phyloP scores from a whole-genome alignment of 1,140 invertebrate genomes.

The Orius insidiosus region DNA sequence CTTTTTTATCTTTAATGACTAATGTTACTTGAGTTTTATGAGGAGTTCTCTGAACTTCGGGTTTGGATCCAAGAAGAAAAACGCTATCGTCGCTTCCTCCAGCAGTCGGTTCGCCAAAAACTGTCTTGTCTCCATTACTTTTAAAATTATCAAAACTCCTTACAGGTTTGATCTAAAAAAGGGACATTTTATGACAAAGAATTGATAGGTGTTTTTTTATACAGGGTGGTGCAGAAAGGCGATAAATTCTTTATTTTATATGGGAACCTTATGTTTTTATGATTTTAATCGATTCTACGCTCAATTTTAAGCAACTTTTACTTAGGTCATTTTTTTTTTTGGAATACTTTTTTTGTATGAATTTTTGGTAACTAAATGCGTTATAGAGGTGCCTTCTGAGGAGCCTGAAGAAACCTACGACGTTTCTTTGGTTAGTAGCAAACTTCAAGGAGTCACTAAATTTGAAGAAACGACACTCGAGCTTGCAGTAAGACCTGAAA shows the following conservation, averaged over 20 bases:
- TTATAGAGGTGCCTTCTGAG: conserved; percentile 17
- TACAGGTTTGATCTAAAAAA: conserved; percentile 41
- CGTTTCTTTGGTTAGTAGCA: conserved; percentile 26
- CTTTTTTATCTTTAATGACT: no score
- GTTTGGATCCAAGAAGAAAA: conserved; percentile 2
- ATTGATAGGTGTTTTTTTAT: no score
- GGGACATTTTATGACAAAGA: no score
- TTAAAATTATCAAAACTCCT: conserved; percentile 37
- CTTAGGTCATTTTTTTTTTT: no score
- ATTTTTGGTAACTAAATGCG: no score
- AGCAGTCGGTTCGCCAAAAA: neutral
- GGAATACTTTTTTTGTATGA: no score
- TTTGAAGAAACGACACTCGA: conserved; percentile 20
- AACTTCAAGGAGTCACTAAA: conserved; percentile 25
- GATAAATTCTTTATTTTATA: no score
- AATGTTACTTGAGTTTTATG: conserved; percentile 10
- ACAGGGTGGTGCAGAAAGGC: no score
- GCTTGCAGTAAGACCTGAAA: conserved; percentile 28
- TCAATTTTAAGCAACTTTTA: no score
- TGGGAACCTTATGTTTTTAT: no score
- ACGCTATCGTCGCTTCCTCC: conserved; percentile 12
- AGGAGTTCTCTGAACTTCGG: conserved; percentile 1
- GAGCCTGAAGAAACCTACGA: conserved; percentile 19
- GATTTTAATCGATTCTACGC: no score
- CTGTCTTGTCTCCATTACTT: conserved; percentile 5